Evolutionary conservation across 2,797 vertebrate genomes (phyloP), one percentile per base, ranked within the genome.

Genomic region (Poeciliopsis infans): DNA sequence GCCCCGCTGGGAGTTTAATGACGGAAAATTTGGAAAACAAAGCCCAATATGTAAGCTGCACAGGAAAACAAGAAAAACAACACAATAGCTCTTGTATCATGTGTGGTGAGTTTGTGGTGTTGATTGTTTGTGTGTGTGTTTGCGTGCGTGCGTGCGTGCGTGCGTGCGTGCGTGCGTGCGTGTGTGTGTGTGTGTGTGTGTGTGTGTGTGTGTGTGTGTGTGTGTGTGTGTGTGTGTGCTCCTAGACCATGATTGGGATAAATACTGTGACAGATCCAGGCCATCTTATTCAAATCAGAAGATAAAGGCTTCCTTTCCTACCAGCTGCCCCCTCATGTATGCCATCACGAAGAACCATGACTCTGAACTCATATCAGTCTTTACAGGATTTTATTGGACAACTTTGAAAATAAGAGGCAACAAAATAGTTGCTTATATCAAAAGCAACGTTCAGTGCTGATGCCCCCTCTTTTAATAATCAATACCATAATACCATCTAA

Each of bases 241-340:
- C 81, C 88, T 85, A 18, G 86, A 97, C 95, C 96, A 95, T 97
- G 96, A 96, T 85, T 88, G 82, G 91, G 93, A 94, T 96, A 96
- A 97, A 97, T 97, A 96, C 95, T 96, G 94, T 97, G 96, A 97
- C 97, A 98, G 97, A 98, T 97, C 97, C 97, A 98, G 97, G 97
- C 96, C 97, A 97, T 97, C 97, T 98, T 97, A 98, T 98, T 99
- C 97, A 98, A 97, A 98, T 97, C 96, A 96, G 95, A 94, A 96
- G 94, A 96, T 97, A 97, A 97, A 97, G 96, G 96, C 96, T 96
- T 95, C 96, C 94, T 94, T 95, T 95, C 94, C 93, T 88, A 95
- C 95, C 97, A 97, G 97, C 97, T 97, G 96, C 96, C 97, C 95
- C 93, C 88, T 85, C 89, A 90, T 89, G 91, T 80, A 93, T 94